Evolutionary conservation across 2,113 vertebrate species (phyloP), one percentile per base, ranked within the genome.

Genomic region (Myrmophylax atrothorax): DNA sequence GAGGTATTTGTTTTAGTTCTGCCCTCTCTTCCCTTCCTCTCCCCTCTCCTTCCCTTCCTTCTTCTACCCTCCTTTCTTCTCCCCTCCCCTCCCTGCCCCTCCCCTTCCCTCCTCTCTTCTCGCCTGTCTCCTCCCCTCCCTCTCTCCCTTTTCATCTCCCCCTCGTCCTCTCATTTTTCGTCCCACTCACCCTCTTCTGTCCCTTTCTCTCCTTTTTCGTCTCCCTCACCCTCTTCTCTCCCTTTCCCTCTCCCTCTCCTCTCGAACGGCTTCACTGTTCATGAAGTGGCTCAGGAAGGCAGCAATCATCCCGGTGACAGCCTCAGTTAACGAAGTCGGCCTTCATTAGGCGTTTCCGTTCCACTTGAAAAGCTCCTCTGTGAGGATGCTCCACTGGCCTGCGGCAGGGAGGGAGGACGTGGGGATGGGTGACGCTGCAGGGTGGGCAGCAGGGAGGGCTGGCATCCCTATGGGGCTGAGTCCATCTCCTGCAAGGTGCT

Each of bases 301-400:
- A 96, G 94, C 89, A 96, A 94, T 96, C 93, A 96, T 94, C 64
- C 91, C 89, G 4, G 12, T 96, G 96, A 94, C 96, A 96, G 91
- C 87, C 47, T 56, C 6, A 1, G 87, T 95, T 94, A 96, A 92
- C 96, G 91, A 95, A 95, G 91, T 78, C 24, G 52, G 85, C 91
- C 93, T 67, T 95, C 93, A 94, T 96, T 89, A 96, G 87, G 87
- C 42, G 0, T 84, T 96, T 96, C 92, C 60, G 72, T 95, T 96
- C 77, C 95, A 93, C 96, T 96, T 94, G 96, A 95, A 70, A 92
- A 94, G 81, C 92, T 96, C 33, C 78, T 96, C 87, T 84, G 52
- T 87, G 58, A 94, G 35, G 84, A 66, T 55, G 92, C 63, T 90
- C 22, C 1, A 23, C 31, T 0, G 0, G 60, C 33, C 89, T 66